A percentile compares a stretch with the other conserved stretches of the same genome.
Evolutionary conservation across 1,140 invertebrate species (phyloP).

Genomic region (Glossosoma conforme): DNA sequence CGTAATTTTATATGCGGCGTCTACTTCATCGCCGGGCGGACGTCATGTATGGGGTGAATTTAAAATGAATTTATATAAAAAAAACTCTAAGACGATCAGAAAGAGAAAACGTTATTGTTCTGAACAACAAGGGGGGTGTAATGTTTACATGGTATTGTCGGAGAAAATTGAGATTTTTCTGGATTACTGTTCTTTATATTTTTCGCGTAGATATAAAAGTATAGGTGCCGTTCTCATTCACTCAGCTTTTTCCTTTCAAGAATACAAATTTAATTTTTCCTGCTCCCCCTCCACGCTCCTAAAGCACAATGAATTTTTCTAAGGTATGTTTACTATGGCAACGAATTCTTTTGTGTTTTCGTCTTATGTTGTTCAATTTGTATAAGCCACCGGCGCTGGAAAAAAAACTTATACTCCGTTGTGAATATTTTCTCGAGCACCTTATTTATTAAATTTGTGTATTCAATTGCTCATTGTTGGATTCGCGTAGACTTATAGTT

Average conservation of each 20-base stretch:
- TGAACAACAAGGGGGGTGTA: constrained; percentile 7
- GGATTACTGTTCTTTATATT: constrained; percentile 23
- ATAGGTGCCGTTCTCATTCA: constrained; percentile 26
- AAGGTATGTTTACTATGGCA: constrained; percentile 28
- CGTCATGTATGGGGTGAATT: constrained; percentile 21
- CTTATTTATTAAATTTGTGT: too few relatives aligned
- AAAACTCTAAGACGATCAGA: constrained; percentile 29
- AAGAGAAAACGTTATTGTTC: constrained; percentile 27
- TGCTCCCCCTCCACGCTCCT: constrained; percentile 5
- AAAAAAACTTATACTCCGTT: too few relatives aligned
- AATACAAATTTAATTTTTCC: constrained; percentile 31
- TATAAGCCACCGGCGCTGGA: constrained; percentile 12
- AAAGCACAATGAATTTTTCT: constrained; percentile 25
- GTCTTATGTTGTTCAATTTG: constrained; percentile 25
- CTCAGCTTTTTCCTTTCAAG: constrained; percentile 28
- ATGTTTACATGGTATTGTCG: constrained; percentile 31
- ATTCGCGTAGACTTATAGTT: too few relatives aligned
- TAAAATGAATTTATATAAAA: constrained; percentile 8
- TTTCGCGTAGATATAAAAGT: constrained; percentile 11
- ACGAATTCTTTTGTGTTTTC: constrained; percentile 26
- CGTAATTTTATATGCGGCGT: constrained; percentile 13
- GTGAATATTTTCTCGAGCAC: too few relatives aligned
- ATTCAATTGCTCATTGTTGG: too few relatives aligned
- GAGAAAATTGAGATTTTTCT: constrained; percentile 30
- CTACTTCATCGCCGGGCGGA: not conserved